These are phyloP conservation scores for Dasyprocta punctata DNA, from an alignment of 2,113 vertebrate genomes.

Conservation along the genomic window DNA sequence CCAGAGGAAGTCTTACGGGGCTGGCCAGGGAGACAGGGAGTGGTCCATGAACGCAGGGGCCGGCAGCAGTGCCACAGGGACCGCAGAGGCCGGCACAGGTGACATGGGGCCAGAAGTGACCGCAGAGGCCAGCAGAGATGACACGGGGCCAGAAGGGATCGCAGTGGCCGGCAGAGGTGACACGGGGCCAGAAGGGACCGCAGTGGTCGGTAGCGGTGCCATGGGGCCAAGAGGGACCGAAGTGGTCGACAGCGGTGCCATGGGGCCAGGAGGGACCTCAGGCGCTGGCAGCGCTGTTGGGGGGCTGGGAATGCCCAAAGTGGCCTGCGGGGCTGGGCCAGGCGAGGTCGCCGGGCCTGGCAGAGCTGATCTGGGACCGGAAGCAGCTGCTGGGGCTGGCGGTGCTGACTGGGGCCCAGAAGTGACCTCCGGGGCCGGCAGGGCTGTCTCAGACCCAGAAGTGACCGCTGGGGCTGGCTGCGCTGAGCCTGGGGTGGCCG, in stretches of 20 bases:
- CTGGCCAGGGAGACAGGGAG: constrained; percentile 20
- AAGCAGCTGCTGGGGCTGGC: constrained; percentile 64
- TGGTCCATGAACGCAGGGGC: neutral
- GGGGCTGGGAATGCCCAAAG: constrained; percentile 59
- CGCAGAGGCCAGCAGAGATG: constrained; percentile 28
- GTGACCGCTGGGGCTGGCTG: constrained; percentile 70
- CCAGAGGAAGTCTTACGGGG: constrained; percentile 31
- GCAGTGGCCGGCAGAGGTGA: constrained; percentile 22
- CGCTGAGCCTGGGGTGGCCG: constrained; percentile 70
- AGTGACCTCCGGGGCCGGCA: constrained; percentile 71
- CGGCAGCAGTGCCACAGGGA: constrained; percentile 63
- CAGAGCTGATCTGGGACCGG: constrained; percentile 66
- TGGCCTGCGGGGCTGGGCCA: constrained; percentile 38
- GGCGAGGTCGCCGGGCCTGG: constrained; percentile 60
- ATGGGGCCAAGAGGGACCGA: neutral
- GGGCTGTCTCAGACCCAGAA: constrained; percentile 70
- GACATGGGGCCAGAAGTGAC: neutral
- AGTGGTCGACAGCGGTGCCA: neutral
- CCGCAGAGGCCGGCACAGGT: constrained; percentile 43
- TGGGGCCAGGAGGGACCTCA: neutral
- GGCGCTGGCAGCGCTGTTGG: constrained; percentile 55
- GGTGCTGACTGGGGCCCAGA: constrained; percentile 69
- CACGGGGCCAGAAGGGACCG: neutral
- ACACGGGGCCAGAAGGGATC: neutral
- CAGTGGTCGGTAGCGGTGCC: neutral